Conservation (phyloP, 2,797 vertebrate genomes). For the Lerista edwardsae region DNA sequence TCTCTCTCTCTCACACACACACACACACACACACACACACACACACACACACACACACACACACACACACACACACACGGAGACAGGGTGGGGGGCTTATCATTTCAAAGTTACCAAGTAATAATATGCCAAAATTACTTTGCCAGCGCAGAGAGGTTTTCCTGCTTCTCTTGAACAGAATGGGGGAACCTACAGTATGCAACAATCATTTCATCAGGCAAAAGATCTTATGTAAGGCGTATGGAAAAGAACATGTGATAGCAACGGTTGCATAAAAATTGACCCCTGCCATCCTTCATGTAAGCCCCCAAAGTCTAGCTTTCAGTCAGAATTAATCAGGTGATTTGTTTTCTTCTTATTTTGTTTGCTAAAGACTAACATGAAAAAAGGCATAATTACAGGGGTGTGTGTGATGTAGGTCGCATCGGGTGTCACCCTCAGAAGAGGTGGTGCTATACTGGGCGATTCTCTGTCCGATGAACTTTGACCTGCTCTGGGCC, state of each 20-base stretch:
- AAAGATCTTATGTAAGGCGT: neutral
- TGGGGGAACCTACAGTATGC: neutral
- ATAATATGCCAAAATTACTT: neutral
- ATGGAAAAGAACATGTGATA: neutral
- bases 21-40: no score
- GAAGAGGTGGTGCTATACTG: no score
- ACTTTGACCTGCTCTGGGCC: no score
- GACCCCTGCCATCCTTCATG: neutral
- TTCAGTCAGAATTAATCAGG: neutral
- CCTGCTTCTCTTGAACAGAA: neutral
- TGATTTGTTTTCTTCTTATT: neutral
- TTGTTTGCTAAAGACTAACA: neutral
- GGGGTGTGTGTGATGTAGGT: no score
- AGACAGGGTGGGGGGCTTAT: no score
- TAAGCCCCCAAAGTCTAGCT: neutral
- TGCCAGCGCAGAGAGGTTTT: no score
- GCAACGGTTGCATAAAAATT: neutral
- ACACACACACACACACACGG: no score
- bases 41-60: no score
- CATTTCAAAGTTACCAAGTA: neutral
- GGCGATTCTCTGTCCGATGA: no score
- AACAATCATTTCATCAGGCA: neutral
- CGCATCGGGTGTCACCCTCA: no score
- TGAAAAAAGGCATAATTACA: neutral
- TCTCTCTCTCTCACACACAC: no score